Base-by-base conservation (phyloP, 2,888 invertebrate species). In the Drosophila meridiana region DNA sequence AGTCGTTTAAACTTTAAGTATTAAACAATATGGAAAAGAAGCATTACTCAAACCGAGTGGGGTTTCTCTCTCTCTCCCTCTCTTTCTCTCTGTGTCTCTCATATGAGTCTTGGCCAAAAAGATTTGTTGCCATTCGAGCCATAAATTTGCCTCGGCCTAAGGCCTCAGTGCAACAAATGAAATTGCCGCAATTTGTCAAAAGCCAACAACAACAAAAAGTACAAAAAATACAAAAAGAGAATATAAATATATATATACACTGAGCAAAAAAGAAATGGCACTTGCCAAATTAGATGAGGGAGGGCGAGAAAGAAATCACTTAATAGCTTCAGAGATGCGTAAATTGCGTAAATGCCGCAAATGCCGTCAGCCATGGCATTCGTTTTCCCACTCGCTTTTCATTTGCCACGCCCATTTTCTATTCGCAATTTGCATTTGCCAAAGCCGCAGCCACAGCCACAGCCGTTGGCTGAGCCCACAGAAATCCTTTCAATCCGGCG, bases 131-230 rank as follows among this genome's bases (percentile, higher is more conserved):
- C 67, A 42, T 68, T 70, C 38, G 40, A 57, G 74, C 62, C 64
- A 78, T 74, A 84, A 81, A 78, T 81, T 81, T 56, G 2, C 59
- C 57, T 64, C 48, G 59, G 61, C 72, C 72, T 68, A 48, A 65
- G 76, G 77, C 80, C 80, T 73, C 64, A 71, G 67, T 78, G 81
- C 72, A 75, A 77, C 74, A 69, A 78, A 83, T 78, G 58, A 81
- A 83, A 81, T 82, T 76, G 70, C 74, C 69, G 53, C 73, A 81
- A 82, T 82, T 82, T 82, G 65, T 83, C 74, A 80, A 80, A 73
- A 64, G 62, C 45, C 69, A 62, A 42, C n/a, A 57, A 48, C 63
- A 59, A 43, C 40, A 34, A 20, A 20, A 20, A 20, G 1, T 20
- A 20, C 20, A 20, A 20, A 20, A 36, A 9, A 9, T 36, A 30